Percentiles rank a stretch among this genome's conserved stretches.
Conservation (phyloP, 2,113 vertebrate genomes). For the Chascanopsetta lugubris region DNA sequence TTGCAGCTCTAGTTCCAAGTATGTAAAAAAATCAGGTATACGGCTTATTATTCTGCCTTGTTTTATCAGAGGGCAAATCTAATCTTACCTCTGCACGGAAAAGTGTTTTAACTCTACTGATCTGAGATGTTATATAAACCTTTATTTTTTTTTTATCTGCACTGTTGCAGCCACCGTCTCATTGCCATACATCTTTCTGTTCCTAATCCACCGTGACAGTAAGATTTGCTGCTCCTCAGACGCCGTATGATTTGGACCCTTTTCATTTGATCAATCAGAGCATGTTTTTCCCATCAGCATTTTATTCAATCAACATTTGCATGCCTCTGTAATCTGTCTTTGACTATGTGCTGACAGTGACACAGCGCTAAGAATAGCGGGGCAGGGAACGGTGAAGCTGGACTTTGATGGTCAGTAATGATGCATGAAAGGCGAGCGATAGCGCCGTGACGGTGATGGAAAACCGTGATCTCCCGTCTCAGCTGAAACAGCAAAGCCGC, state of each 20-base stretch:
- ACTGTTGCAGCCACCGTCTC: not conserved
- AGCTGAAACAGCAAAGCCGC: conserved; percentile 76
- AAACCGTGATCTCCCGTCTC: conserved; percentile 56
- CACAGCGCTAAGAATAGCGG: conserved; percentile 66
- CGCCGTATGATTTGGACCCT: not conserved
- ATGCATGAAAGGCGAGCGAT: conserved; percentile 43
- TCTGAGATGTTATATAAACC: not conserved
- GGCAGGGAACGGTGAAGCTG: conserved; percentile 37
- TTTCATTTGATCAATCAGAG: conserved; percentile 28
- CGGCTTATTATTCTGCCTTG: no score
- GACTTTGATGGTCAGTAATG: conserved; percentile 63
- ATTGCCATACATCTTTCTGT: not conserved
- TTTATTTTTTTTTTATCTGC: not conserved
- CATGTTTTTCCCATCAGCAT: conserved; percentile 39
- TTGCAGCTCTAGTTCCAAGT: no score
- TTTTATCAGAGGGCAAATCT: no score
- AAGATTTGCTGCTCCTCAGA: not conserved
- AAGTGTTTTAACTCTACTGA: not conserved
- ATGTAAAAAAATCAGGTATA: no score
- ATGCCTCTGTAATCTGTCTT: conserved; percentile 61
- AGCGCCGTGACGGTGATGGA: conserved; percentile 49
- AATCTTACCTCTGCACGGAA: no score
- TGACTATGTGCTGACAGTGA: conserved; percentile 47
- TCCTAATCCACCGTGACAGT: not conserved
- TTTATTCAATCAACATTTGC: conserved; percentile 53